Percentiles rank a stretch among this genome's conserved stretches.
These are phyloP conservation scores for Cherax destructor DNA, from an alignment of 1,140 invertebrate species.

Conservation along the genomic window DNA sequence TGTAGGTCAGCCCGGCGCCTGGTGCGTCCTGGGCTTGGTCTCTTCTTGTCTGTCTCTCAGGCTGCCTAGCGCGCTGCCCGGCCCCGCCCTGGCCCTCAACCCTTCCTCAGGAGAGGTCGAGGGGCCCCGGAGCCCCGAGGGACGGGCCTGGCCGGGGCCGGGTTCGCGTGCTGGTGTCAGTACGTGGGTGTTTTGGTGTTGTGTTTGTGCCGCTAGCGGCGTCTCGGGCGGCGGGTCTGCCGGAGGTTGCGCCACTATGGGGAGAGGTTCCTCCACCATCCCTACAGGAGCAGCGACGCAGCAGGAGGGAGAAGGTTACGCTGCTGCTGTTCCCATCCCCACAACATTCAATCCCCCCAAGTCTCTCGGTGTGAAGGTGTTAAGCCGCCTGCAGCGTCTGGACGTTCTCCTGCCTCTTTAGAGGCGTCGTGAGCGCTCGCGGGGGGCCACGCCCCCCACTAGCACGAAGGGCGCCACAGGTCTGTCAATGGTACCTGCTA, in stretches of 20 bases:
- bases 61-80: conserved; percentile 57
- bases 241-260: conserved; percentile 58
- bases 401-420: conserved; percentile 21
- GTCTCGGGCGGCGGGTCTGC: conserved; percentile 69
- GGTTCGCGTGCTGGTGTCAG: conserved; percentile 62
- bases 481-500: conserved; percentile 64
- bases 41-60: conserved; percentile 63
- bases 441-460: neutral
- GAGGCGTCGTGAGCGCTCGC: conserved; percentile 3
- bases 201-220: conserved; percentile 60
- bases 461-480: conserved; percentile 39
- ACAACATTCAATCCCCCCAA: conserved; percentile 34
- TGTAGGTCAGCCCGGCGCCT: conserved; percentile 58
- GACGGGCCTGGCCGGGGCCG: conserved; percentile 47
- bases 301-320: conserved; percentile 38
- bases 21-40: conserved; percentile 60
- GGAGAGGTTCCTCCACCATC: conserved; percentile 23
- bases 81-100: conserved; percentile 30
- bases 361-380: conserved; percentile 66
- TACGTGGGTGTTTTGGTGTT: conserved; percentile 66
- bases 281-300: conserved; percentile 32
- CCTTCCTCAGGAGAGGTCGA: neutral
- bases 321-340: conserved; percentile 49
- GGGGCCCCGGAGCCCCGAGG: neutral
- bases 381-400: conserved; percentile 32